phyloP scores from a whole-genome alignment of 2,797 vertebrate genomes.

The Ciconia nigra region DNA sequence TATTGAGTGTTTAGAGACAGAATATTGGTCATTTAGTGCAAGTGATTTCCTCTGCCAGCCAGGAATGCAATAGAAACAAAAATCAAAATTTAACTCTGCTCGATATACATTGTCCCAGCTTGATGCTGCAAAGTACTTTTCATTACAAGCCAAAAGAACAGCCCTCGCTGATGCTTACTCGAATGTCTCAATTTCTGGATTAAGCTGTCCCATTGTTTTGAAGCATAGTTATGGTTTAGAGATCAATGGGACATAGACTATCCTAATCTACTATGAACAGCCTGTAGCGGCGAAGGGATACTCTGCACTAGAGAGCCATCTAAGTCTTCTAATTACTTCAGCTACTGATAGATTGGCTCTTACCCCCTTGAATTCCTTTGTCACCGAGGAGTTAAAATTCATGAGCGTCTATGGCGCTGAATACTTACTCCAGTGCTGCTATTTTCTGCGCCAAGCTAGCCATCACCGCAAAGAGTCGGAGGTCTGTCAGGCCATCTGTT shows the following conservation, averaged over 20 bases:
- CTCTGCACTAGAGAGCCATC: conserved; percentile 73
- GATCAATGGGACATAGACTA: conserved; percentile 70
- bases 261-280: conserved; percentile 75
- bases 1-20: neutral
- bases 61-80: neutral
- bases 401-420: conserved; percentile 78
- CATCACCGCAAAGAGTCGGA: conserved; percentile 89
- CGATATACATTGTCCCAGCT: neutral
- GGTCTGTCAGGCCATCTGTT: conserved; percentile 92
- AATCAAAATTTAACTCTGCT: neutral
- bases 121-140: conserved; percentile 8
- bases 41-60: neutral
- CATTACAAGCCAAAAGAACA: conserved; percentile 54
- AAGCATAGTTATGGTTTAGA: conserved; percentile 65
- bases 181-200: conserved; percentile 66
- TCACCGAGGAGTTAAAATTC: conserved; percentile 81
- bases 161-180: neutral
- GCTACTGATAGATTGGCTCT: conserved; percentile 80
- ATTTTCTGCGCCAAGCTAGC: conserved; percentile 92
- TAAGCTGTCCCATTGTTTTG: conserved; percentile 71
- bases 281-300: conserved; percentile 61
- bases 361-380: conserved; percentile 79
- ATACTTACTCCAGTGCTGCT: conserved; percentile 89
- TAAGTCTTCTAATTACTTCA: conserved; percentile 78
- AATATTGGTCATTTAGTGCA: neutral